Base-by-base conservation (phyloP, 2,888 invertebrate species). In the Troides oblongomaculatus region DNA sequence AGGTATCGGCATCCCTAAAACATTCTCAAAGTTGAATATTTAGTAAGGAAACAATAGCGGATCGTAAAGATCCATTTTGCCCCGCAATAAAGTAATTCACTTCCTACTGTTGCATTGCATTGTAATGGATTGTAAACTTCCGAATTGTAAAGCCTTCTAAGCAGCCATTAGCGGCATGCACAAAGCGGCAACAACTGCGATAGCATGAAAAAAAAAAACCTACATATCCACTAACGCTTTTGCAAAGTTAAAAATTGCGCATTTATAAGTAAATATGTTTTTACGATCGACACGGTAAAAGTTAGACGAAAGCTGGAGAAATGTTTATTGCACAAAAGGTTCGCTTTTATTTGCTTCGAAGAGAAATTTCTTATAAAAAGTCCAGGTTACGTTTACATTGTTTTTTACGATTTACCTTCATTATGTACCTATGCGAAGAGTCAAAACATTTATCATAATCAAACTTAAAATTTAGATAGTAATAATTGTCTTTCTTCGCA, bases 81-180 rank as follows among this genome's bases (percentile, higher is more conserved):
- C 78, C 72, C 77, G 83, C 85, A 90, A 90, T 91, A 90, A 88
- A 87, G 80, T 84, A 80, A 91, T 90, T 87, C 79, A 74, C 82
- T 64, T 86, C 88, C 92, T 91, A 91, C 91, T 88, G 92, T 88
- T 83, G 82, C 77, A 76, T 72, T 69, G 80, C 73, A 86, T 89
- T 88, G 88, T 89, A 84, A 86, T 71, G 80, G 73, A 86, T 88
- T 88, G 88, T 89, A 84, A 86, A 90, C 88, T 88, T 87, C 89
- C 87, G 87, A 90, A 87, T 87, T 87, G 85, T 87, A 85, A 82
- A 82, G 82, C 72, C 64, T 71, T 81, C 80, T 84, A 82, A 77
- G 83, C 81, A 76, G 63, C 81, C 78, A 89, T 90, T 90, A 89
- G 89, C 91, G 92, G 90, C 88, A 66, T 62, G 17, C 73, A 75